Percentiles rank a stretch among this genome's conserved stretches.
Conservation (phyloP, 2,888 invertebrate genomes). For the Gerris lacustris region DNA sequence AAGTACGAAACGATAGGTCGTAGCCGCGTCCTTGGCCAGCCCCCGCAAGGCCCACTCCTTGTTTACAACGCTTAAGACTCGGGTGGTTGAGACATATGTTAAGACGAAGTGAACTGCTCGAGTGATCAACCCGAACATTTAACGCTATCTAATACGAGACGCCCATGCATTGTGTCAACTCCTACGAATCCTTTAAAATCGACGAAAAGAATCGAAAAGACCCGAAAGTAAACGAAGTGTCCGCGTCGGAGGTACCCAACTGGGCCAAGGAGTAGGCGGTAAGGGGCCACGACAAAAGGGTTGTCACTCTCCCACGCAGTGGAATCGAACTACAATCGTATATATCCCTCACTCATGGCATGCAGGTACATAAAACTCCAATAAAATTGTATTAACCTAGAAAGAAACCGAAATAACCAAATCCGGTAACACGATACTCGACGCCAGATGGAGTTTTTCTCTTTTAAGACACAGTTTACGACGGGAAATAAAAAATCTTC, state of each 20-base stretch:
- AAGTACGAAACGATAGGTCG: background rate
- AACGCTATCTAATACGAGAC: background rate
- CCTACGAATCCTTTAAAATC: constrained; percentile 1
- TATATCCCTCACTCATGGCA: background rate
- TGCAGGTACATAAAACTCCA: constrained; percentile 2
- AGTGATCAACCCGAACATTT: background rate
- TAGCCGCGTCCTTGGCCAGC: background rate
- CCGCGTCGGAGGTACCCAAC: background rate
- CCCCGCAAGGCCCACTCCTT: constrained; percentile 5
- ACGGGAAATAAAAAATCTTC: background rate
- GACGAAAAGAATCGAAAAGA: background rate
- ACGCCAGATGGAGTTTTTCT: background rate
- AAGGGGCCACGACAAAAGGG: background rate
- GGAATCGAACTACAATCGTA: background rate
- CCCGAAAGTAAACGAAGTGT: background rate
- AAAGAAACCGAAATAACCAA: background rate
- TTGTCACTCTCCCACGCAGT: background rate
- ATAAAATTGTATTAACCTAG: background rate
- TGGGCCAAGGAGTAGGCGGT: constrained; percentile 1
- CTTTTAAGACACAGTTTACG: background rate
- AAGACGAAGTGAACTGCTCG: background rate
- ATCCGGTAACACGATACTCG: background rate
- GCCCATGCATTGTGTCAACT: background rate
- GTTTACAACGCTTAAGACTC: background rate
- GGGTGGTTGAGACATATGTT: background rate